Conservation (phyloP, 1,140 invertebrate species). For the Tyrophagus putrescentiae region DNA sequence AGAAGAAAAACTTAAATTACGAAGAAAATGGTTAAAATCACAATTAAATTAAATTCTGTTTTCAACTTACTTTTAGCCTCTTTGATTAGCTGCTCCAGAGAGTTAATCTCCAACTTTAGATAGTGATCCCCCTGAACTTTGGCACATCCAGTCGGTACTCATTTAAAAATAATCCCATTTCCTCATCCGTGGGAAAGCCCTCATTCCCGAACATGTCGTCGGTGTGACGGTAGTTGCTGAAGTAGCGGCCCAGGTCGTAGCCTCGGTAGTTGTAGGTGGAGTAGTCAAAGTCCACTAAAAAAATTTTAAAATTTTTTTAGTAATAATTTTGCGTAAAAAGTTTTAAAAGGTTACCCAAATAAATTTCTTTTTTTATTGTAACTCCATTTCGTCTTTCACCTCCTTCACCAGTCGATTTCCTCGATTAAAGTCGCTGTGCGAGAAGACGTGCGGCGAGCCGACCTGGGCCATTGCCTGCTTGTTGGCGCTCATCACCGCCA, state of each 20-base stretch:
- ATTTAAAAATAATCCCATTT: constrained; percentile 14
- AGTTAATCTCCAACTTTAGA: not conserved
- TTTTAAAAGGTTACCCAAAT: too few species aligned
- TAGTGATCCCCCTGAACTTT: constrained; percentile 2
- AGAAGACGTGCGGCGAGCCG: not conserved
- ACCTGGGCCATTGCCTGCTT: not conserved
- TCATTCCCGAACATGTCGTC: constrained; percentile 12
- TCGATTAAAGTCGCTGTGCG: constrained; percentile 17
- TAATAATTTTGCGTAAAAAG: too few species aligned
- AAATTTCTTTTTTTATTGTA: too few species aligned
- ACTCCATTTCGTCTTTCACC: not conserved
- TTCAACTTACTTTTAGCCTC: too few species aligned
- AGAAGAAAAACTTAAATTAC: not conserved
- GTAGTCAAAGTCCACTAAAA: constrained; percentile 16
- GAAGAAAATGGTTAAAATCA: too few species aligned
- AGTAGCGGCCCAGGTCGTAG: constrained; percentile 13
- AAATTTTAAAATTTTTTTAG: too few species aligned
- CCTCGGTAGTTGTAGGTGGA: constrained; percentile 14
- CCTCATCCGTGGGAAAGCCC: constrained; percentile 13
- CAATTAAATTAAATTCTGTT: too few species aligned
- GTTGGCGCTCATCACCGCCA: not conserved
- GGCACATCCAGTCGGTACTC: constrained; percentile 7
- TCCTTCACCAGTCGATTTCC: constrained; percentile 6
- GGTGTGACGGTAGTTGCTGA: constrained; percentile 3
- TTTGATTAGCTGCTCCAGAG: not conserved